Base-by-base conservation (phyloP, 2,888 invertebrate species). In the Onthophagus sagittarius region DNA sequence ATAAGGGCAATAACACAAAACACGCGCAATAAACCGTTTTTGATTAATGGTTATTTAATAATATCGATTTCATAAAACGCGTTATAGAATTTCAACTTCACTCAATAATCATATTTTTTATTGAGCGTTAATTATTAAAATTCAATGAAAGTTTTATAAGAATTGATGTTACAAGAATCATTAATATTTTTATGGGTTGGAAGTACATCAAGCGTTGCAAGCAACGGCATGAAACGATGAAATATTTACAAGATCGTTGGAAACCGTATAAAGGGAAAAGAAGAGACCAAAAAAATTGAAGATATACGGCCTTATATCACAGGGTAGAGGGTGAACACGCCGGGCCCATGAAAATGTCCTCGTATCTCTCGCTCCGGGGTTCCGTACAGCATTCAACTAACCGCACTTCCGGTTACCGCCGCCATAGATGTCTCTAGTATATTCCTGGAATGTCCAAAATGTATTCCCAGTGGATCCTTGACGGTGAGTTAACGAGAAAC, bases 211-310 rank as follows among this genome's bases (percentile, higher is more conserved):
- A 53, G 11, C 9, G 9, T 53, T 53, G 39, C 2, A 53, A 53
- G 39, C 5, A 11, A 53, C 32, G 67, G n/a, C 2, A 31, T 5
- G 31, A 31, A 23, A 32, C 67, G 31, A 31, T 67, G 67, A 67
- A 67, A 67, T 67, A 67, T 67, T 67, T 67, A 67, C 67, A 67
- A 67, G 67, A 67, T 32, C 67, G 23, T 32, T 23, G 67, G 32
- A 67, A n/a, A 67, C 23, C 23, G 31, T 67, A 67, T 67, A 67
- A 67, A 67, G 67, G 67, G 67, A 15, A 13, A 67, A 67, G 67
- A 67, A 15, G 67, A 64, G 13, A 64, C 9, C 6, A 53, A 23
- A 64, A 23, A 64, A 64, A 9, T 67, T 23, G 67, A 67, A 67
- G 32, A 67, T 31, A 23, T 67, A 67, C 67, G 67, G 31, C 31